Base-by-base conservation (phyloP, 1,140 invertebrate species). In the Frieseomelitta varia region DNA sequence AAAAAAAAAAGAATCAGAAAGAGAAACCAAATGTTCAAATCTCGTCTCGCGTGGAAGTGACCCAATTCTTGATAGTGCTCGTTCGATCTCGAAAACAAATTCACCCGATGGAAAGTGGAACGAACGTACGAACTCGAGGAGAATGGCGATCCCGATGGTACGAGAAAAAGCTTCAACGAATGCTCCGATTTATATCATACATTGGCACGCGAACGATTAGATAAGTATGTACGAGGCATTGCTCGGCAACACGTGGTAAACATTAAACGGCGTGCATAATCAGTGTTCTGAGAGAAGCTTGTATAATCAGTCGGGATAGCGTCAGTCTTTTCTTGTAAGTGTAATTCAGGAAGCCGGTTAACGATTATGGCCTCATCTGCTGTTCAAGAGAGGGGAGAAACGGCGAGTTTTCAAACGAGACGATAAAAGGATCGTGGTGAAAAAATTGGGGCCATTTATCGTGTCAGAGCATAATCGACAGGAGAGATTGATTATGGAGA, bases 171-270 rank as follows among this genome's bases (percentile, higher is more conserved):
- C 72, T 47, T 47, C 39, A 6, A 4, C 0, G 65, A 30, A 19
- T 24, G 55, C 39, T 24, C 34, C 11, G 65, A 55, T 69, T 69
- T 65, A 65, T 65, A 56, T 65, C 24, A 21, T 30, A 51, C 82
- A 65, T 76, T 68, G 78, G 39, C 72, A 27, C 51, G 69, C 69
- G 19, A 75, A 65, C 71, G 73, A 73, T 79, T 71, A 53, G 39
- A 39, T 21, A 56, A 47, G 58, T 47, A 63, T 34, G 30, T 30
- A 30, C 56, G 4, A 11, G 21, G 21, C 30, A 73, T 58, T 53
- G 75, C 47, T 24, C 82, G 76, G 56, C 51, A 76, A 82, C 86
- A 24, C 55, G 79, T 72, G 55, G 61, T 56, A 58, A 87, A 86
- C 85, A 82, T 80, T 30, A 65, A 65, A 1, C 76, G 39, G 17